Conservation (phyloP, 2,797 vertebrate genomes). For the Acanthurus leucopareius region DNA sequence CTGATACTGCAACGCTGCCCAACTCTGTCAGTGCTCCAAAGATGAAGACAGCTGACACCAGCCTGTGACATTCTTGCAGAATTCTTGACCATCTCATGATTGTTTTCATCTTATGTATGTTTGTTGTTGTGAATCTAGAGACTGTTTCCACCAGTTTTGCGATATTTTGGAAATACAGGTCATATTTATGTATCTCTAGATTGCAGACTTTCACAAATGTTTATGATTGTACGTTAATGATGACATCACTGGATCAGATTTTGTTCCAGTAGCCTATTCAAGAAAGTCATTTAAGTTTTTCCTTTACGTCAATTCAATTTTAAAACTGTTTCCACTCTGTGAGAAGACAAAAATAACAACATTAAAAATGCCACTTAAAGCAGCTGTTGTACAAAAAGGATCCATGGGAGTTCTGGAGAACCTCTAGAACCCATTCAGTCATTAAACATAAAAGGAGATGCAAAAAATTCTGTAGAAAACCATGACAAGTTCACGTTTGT, state of each 20-base stretch:
- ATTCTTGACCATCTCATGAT: background rate
- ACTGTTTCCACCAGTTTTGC: background rate
- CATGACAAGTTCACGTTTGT: background rate
- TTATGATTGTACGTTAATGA: background rate
- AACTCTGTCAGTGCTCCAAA: conserved; percentile 75
- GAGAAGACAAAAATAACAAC: too few species aligned
- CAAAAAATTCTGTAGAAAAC: background rate
- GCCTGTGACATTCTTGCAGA: conserved; percentile 82
- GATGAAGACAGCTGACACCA: conserved; percentile 85
- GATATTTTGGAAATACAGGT: conserved; percentile 10
- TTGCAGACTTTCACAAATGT: background rate
- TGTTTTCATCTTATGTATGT: background rate
- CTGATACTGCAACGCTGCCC: conserved; percentile 71
- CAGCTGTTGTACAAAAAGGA: background rate
- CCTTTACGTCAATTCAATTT: too few species aligned
- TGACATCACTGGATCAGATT: background rate
- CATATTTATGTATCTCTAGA: background rate
- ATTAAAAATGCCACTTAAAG: background rate
- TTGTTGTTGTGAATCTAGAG: conserved; percentile 1
- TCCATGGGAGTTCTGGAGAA: background rate
- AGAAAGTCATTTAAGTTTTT: background rate
- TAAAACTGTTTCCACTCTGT: too few species aligned
- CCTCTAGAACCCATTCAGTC: background rate
- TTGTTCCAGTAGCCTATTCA: background rate
- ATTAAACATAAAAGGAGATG: background rate